A percentile compares a stretch with the other conserved stretches of the same genome.
Evolutionary conservation across 2,888 invertebrate species (phyloP).

Genomic region (Adineta ricciae): DNA sequence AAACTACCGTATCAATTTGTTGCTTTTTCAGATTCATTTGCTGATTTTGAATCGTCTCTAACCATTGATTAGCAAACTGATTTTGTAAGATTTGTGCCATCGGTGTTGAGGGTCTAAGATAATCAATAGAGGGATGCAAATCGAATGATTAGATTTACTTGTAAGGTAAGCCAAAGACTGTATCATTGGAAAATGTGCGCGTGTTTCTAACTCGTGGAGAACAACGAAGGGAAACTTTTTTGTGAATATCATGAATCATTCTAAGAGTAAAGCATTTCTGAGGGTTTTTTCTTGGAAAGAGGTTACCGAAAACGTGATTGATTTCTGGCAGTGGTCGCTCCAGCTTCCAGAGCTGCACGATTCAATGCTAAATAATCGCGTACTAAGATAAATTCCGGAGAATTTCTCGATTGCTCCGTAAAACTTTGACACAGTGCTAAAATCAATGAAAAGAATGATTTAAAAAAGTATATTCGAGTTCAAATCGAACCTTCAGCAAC

Average conservation of each 20-base stretch:
- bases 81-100: constrained; percentile 25
- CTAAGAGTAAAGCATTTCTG: neutral
- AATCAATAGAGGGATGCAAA: neutral
- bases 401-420: neutral
- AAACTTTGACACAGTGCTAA: constrained; percentile 1
- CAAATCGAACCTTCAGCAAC: constrained; percentile 22
- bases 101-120: constrained; percentile 28
- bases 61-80: constrained; percentile 23
- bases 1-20: neutral
- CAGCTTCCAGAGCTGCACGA: constrained; percentile 27
- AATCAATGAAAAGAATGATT: neutral
- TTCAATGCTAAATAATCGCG: constrained; percentile 27
- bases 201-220: neutral
- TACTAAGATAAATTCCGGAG: constrained; percentile 20
- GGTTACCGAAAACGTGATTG: constrained; percentile 16
- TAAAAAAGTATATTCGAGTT: no score
- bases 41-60: constrained; percentile 19
- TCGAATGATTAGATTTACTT: neutral
- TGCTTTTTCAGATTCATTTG: constrained; percentile 16
- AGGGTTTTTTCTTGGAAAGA: no score
- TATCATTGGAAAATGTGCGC: constrained; percentile 19
- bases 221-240: constrained; percentile 25
- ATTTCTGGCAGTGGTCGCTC: constrained; percentile 24
- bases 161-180: constrained; percentile 25
- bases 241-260: constrained; percentile 26